Conservation (phyloP, 2,888 invertebrate genomes). For the Drosophila buzzatii region DNA sequence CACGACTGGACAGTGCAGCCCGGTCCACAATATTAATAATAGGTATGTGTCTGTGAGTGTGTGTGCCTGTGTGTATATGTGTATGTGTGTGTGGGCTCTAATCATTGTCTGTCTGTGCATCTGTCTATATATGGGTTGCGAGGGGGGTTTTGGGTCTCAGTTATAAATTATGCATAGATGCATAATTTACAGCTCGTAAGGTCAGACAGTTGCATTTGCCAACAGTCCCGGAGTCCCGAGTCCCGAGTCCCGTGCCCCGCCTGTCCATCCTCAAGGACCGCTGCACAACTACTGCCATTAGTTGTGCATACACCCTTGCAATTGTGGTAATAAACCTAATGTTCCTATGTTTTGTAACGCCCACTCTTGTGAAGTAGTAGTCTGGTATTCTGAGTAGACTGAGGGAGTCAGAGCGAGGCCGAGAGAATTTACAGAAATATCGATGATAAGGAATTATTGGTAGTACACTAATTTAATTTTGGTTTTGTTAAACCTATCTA, state of each 20-base stretch:
- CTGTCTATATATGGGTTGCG: slow-evolving; percentile 61
- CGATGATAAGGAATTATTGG: background rate
- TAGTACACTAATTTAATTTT: background rate
- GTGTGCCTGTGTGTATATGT: background rate
- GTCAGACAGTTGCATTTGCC: slow-evolving; percentile 80
- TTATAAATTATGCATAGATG: slow-evolving; percentile 79
- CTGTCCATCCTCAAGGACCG: background rate
- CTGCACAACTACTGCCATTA: slow-evolving; percentile 37
- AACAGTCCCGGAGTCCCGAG: slow-evolving; percentile 23
- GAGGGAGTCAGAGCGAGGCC: background rate
- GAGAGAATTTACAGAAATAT: background rate
- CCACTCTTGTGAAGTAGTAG: slow-evolving; percentile 10
- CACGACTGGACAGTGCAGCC: slow-evolving; percentile 68
- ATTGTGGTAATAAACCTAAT: slow-evolving; percentile 53
- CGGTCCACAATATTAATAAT: slow-evolving; percentile 73
- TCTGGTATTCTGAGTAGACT: background rate
- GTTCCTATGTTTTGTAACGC: slow-evolving; percentile 34
- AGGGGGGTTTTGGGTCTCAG: slow-evolving; percentile 50
- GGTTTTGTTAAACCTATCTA: background rate
- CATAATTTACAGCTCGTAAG: slow-evolving; percentile 78
- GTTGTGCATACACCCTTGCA: slow-evolving; percentile 39
- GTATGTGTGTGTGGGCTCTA: slow-evolving; percentile 51
- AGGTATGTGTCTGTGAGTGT: slow-evolving; percentile 42
- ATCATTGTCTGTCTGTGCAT: slow-evolving; percentile 75
- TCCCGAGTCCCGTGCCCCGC: background rate